phyloP scores from a whole-genome alignment of 2,888 invertebrate genomes.

The Barypeithes pellucidus region DNA sequence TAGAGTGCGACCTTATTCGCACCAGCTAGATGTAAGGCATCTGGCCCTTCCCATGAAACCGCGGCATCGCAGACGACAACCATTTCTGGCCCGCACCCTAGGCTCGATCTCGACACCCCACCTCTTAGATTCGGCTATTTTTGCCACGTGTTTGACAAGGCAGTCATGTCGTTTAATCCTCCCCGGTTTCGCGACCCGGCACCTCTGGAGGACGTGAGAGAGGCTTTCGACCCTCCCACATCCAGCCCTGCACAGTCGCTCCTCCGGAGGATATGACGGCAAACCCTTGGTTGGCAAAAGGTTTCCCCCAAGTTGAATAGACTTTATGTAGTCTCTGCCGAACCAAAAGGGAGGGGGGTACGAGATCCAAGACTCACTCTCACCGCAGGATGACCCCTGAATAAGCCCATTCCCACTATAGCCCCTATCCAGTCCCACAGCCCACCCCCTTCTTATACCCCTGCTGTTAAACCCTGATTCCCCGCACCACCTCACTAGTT shows the following conservation, averaged over 20 bases:
- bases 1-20: background rate
- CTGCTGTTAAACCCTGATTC: background rate
- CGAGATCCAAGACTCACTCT: slow-evolving; percentile 49
- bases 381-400: background rate
- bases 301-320: slow-evolving; percentile 59
- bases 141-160: background rate
- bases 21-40: background rate
- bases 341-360: slow-evolving; percentile 58
- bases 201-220: slow-evolving; percentile 32
- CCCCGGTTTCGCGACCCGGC: slow-evolving; percentile 12
- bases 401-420: slow-evolving; percentile 53
- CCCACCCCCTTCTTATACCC: slow-evolving; percentile 24
- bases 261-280: slow-evolving; percentile 59
- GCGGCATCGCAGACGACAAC: background rate
- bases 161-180: background rate
- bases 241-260: slow-evolving; percentile 52
- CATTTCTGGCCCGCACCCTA: background rate
- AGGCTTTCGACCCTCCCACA: slow-evolving; percentile 54
- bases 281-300: slow-evolving; percentile 60
- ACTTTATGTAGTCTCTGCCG: slow-evolving; percentile 57
- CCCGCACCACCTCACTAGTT: background rate
- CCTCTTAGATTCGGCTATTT: background rate
- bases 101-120: background rate
- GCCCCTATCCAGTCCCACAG: slow-evolving; percentile 32
- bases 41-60: background rate